These are phyloP conservation scores for Drosophila seguyi DNA, from an alignment of 1,140 invertebrate species.

Conservation along the genomic window DNA sequence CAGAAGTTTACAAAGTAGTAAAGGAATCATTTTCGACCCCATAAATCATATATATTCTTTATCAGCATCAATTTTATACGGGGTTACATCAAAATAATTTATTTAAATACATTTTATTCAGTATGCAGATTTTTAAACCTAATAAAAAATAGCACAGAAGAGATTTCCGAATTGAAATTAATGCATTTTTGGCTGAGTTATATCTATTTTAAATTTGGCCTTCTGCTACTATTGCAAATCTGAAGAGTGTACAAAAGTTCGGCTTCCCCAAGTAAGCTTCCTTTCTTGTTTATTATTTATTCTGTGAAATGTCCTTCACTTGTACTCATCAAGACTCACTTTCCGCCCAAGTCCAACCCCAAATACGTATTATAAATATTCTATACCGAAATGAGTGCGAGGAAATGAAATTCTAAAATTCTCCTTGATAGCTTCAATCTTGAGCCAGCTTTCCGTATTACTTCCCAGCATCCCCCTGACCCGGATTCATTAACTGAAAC, in stretches of 20 bases:
- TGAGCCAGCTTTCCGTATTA: constrained; percentile 24
- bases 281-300: constrained; percentile 1
- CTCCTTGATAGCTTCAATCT: constrained; percentile 2
- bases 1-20: no score
- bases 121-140: no score
- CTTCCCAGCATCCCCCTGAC: constrained; percentile 6
- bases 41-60: no score
- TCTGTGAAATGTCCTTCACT: constrained; percentile 1
- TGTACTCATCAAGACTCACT: neutral
- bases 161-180: neutral
- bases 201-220: neutral
- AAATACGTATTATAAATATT: constrained; percentile 13
- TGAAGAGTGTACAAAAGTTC: neutral
- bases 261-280: neutral
- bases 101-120: no score
- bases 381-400: neutral
- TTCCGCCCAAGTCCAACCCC: neutral
- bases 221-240: no score
- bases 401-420: constrained; percentile 6
- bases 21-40: no score
- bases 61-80: no score
- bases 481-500: constrained; percentile 33
- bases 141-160: no score
- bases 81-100: no score
- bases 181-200: neutral